phyloP scores from a whole-genome alignment of 2,888 invertebrate genomes.

The Syrista parreyssii region DNA sequence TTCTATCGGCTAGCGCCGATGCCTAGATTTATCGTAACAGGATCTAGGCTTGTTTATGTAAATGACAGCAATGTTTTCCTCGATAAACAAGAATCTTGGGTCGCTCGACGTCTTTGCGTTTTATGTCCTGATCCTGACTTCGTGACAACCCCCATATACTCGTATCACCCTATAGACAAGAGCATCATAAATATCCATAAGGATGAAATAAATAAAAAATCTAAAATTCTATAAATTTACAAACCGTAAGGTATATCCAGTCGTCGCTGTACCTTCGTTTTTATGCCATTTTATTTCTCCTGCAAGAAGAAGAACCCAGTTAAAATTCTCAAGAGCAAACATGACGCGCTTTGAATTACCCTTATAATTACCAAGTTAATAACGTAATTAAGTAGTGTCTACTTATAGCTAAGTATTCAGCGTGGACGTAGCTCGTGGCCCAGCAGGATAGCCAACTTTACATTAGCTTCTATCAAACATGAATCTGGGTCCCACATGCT shows the following conservation, averaged over 20 bases:
- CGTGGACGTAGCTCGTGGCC: background rate
- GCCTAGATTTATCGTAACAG: constrained; percentile 41
- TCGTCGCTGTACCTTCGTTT: background rate
- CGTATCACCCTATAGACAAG: background rate
- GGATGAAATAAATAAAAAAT: background rate
- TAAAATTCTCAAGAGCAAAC: background rate
- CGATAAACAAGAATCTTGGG: constrained; percentile 12
- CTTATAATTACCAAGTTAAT: constrained; percentile 17
- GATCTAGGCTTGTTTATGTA: constrained; percentile 42
- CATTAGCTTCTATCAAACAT: background rate
- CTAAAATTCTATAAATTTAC: background rate
- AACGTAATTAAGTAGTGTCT: constrained; percentile 18
- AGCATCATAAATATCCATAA: background rate
- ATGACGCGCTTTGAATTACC: constrained; percentile 1
- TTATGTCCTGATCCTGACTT: constrained; percentile 7
- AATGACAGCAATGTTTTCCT: constrained; percentile 33
- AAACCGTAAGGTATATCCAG: background rate
- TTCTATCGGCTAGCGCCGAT: constrained; percentile 26
- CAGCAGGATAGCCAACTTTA: constrained; percentile 6
- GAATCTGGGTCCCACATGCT: background rate
- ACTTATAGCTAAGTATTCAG: constrained; percentile 15
- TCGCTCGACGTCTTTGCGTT: constrained; percentile 14
- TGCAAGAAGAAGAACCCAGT: background rate
- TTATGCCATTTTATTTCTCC: background rate
- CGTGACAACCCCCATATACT: background rate